phyloP scores from a whole-genome alignment of 2,888 invertebrate species.

The Apoderus coryli region DNA sequence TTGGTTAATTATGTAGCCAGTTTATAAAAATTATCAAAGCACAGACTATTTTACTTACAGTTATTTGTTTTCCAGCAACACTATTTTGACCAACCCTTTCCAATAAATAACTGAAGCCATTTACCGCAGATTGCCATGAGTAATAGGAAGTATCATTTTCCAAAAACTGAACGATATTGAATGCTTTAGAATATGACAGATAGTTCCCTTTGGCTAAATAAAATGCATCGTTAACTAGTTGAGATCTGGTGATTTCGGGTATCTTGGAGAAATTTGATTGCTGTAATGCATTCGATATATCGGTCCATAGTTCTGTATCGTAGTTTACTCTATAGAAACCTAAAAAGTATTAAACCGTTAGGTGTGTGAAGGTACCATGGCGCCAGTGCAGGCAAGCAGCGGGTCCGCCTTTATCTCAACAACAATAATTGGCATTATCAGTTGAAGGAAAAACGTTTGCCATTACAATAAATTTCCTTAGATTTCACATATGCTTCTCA shows the following conservation, averaged over 20 bases:
- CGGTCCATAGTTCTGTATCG: conserved; percentile 48
- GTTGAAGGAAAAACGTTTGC: too few relatives aligned
- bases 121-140: conserved; percentile 54
- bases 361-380: too few relatives aligned
- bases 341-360: too few relatives aligned
- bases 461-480: too few relatives aligned
- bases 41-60: too few relatives aligned
- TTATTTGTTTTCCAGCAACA: conserved; percentile 13
- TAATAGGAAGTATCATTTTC: conserved; percentile 50
- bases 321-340: conserved; percentile 52
- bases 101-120: conserved; percentile 18
- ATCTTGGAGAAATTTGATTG: conserved; percentile 35
- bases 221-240: conserved; percentile 60
- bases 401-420: too few relatives aligned
- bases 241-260: conserved; percentile 54
- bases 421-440: too few relatives aligned
- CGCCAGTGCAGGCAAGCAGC: too few relatives aligned
- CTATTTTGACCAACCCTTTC: conserved; percentile 15
- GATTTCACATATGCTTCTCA: too few relatives aligned
- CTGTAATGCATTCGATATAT: conserved; percentile 35
- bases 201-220: conserved; percentile 44
- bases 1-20: too few relatives aligned
- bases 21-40: too few relatives aligned
- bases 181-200: conserved; percentile 37
- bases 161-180: conserved; percentile 54